These are phyloP conservation scores for Lumbricus terrestris DNA, from an alignment of 2,888 invertebrate genomes.

Conservation along the genomic window DNA sequence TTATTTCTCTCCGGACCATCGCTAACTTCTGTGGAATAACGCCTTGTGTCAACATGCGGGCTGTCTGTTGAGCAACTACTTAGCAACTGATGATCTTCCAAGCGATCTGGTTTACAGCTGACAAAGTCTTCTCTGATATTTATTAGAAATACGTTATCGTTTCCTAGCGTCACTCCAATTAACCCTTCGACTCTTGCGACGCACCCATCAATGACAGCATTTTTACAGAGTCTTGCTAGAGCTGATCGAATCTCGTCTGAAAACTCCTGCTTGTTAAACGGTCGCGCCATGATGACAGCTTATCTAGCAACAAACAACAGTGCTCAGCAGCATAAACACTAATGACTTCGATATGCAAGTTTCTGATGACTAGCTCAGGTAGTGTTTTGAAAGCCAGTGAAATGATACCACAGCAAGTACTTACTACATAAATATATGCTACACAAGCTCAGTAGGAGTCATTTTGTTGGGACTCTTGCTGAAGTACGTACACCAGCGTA, in stretches of 20 bases:
- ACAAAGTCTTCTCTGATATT: conserved; percentile 4
- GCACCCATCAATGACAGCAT: not conserved
- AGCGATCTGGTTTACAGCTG: not conserved
- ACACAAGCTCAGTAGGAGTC: not conserved
- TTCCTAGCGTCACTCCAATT: conserved; percentile 5
- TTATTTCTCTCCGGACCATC: not conserved
- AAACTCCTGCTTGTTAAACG: not conserved
- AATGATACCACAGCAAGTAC: too few relatives aligned
- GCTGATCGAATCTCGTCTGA: not conserved
- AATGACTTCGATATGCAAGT: too few relatives aligned
- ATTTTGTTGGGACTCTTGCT: not conserved
- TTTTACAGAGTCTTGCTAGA: not conserved
- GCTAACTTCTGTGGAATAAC: not conserved
- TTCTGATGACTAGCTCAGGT: too few relatives aligned
- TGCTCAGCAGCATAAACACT: not conserved
- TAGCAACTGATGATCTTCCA: not conserved
- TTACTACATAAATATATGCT: too few relatives aligned
- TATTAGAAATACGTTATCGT: not conserved
- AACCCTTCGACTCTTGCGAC: not conserved
- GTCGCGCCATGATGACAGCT: not conserved
- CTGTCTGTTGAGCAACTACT: not conserved
- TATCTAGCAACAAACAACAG: not conserved
- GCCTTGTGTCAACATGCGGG: not conserved
- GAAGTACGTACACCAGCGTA: not conserved
- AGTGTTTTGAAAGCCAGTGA: too few relatives aligned